phyloP scores from a whole-genome alignment of 2,888 invertebrate species.

The Hydropsyche betteni region DNA sequence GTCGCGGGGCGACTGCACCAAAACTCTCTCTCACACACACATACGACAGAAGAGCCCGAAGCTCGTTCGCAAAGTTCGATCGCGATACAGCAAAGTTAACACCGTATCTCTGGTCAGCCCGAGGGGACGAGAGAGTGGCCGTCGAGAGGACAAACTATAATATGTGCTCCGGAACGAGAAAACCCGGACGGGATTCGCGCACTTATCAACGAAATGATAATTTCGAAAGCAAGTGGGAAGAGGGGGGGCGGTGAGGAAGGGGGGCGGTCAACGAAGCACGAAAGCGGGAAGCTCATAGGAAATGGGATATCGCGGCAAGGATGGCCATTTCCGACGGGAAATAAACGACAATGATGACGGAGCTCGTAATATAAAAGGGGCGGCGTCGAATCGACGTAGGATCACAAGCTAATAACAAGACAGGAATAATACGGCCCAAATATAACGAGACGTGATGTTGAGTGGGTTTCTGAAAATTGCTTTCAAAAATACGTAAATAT shows the following conservation, averaged over 20 bases:
- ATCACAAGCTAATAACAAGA: too few relatives aligned
- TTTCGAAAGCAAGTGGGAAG: neutral
- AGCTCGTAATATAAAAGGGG: neutral
- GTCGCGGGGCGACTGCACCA: too few relatives aligned
- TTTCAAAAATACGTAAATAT: too few relatives aligned
- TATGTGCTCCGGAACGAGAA: conserved; percentile 9
- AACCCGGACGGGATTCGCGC: conserved; percentile 6
- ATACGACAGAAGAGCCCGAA: neutral
- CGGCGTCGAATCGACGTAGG: too few relatives aligned
- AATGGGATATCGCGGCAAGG: conserved; percentile 36
- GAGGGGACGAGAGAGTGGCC: neutral
- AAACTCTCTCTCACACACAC: neutral
- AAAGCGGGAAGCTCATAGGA: conserved; percentile 28
- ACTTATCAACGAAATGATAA: conserved; percentile 44
- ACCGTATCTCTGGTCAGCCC: conserved; percentile 5
- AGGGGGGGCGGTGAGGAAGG: too few relatives aligned
- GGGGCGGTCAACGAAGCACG: conserved; percentile 10
- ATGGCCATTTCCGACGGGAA: conserved; percentile 14
- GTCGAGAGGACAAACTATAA: conserved; percentile 18
- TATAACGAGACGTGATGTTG: too few relatives aligned
- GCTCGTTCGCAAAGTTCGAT: conserved; percentile 2
- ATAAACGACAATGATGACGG: conserved; percentile 9
- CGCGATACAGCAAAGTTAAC: conserved; percentile 25
- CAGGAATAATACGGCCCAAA: too few relatives aligned
- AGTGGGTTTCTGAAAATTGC: too few relatives aligned